Base-by-base conservation (phyloP, 1,140 invertebrate genomes). In the Bicyclus anynana region DNA sequence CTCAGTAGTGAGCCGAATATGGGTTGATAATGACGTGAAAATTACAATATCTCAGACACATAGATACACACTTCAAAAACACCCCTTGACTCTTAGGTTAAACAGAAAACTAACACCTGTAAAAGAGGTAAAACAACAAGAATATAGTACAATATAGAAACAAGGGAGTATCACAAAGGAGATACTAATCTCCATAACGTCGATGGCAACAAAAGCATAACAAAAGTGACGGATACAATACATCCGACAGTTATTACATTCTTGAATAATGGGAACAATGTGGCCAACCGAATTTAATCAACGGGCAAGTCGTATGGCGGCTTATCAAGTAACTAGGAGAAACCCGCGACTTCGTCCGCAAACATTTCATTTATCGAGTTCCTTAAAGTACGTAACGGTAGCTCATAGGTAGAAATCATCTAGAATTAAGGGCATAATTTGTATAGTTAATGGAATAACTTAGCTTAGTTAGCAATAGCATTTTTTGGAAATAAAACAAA, bases 181-280 rank as follows among this genome's bases (percentile, higher is more conserved):
- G 60, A 67, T 60, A 57, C 38, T 50, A 63, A 64, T 63, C 57
- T 62, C 44, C 33, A 56, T 59, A 57, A 40, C 40, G 59, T 54
- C 68, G 65, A 67, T 65, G 61, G 18, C 61, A 58, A 71, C 68
- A 67, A 67, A 65, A 59, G 48, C 56, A 50, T 49, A 65, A 72
- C 72, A 72, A 74, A 67, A 74, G 72, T 72, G 67, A 75, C 59
- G 60, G 48, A 50, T 56, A 66, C 68, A 61, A 69, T 70, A 68
- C 68, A 67, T 57, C 23, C 61, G 71, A 78, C 71, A 76, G 69
- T 72, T 80, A 80, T 77, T 80, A 76, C 66, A 72, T 80, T 77
- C 73, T 70, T 72, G 71, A 71, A 74, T 77, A 72, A 80, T 75
- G 59, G 53, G 38, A 65, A 75, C 64, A 67, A 72, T 72, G 67